Evolutionary conservation across 1,140 invertebrate species (phyloP).

Genomic region (Eurytemora carolleeae): DNA sequence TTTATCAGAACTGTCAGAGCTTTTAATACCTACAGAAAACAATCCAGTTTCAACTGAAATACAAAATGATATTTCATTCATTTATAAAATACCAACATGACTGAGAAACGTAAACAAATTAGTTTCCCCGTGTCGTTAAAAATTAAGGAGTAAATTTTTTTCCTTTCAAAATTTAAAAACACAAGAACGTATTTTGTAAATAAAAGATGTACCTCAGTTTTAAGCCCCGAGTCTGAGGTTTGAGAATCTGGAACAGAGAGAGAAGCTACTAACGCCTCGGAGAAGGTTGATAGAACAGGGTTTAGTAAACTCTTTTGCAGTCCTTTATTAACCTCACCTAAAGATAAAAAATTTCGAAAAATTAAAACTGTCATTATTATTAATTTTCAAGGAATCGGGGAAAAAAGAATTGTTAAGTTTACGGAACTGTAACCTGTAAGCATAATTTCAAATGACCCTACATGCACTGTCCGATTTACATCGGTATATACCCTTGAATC

Average conservation of each 20-base stretch:
- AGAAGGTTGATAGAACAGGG: slow-evolving; percentile 46
- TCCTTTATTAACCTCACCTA: slow-evolving; percentile 32
- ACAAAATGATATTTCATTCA: no score
- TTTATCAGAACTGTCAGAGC: slow-evolving; percentile 40
- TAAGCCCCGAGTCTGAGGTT: slow-evolving; percentile 41
- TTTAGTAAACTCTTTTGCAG: slow-evolving; percentile 38
- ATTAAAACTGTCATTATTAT: no score
- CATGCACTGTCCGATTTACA: no score
- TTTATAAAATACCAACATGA: background rate
- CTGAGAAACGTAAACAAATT: background rate
- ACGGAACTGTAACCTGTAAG: no score
- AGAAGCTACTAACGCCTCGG: slow-evolving; percentile 42
- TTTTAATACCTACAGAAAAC: slow-evolving; percentile 16
- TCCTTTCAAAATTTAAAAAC: background rate
- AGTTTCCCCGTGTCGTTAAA: background rate
- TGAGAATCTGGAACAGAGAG: slow-evolving; percentile 33
- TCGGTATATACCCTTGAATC: no score
- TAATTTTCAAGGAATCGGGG: no score
- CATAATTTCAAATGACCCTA: no score
- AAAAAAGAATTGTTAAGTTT: no score
- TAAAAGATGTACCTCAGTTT: slow-evolving; percentile 48
- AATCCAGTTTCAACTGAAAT: no score
- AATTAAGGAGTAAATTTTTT: background rate
- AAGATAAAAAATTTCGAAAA: no score
- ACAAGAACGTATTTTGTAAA: no score